Conservation (phyloP, 2,113 vertebrate species). For the Toxostoma redivivum region DNA sequence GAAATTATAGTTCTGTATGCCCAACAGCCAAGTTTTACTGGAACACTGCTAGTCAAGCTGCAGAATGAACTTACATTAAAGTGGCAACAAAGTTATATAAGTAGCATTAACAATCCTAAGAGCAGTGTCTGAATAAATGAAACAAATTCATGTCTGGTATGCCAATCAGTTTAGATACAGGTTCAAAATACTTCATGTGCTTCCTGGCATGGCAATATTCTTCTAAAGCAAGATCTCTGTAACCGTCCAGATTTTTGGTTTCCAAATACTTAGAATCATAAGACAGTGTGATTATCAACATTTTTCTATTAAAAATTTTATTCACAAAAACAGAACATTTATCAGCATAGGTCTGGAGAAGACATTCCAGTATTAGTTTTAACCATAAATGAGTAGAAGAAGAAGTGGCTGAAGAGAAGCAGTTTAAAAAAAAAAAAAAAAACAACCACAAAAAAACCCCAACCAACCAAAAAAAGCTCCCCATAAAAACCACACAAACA, state of each 20-base stretch:
- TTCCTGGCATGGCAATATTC: neutral
- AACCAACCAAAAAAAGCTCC: too few species aligned
- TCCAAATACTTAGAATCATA: neutral
- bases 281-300: neutral
- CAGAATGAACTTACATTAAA: neutral
- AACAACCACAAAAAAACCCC: neutral
- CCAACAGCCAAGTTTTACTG: neutral
- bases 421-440: neutral
- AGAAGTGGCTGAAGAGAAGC: neutral
- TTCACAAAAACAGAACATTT: neutral
- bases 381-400: neutral
- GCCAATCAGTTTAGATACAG: neutral
- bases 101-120: neutral
- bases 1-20: neutral
- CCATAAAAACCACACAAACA: neutral
- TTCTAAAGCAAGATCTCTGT: neutral
- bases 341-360: neutral
- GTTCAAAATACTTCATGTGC: neutral
- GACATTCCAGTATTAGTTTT: neutral
- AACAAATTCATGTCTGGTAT: neutral
- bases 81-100: neutral
- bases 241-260: neutral
- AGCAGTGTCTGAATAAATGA: neutral
- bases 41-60: neutral
- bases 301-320: neutral